Evolutionary conservation across 2,113 vertebrate species (phyloP).

Genomic region (Sander vitreus): DNA sequence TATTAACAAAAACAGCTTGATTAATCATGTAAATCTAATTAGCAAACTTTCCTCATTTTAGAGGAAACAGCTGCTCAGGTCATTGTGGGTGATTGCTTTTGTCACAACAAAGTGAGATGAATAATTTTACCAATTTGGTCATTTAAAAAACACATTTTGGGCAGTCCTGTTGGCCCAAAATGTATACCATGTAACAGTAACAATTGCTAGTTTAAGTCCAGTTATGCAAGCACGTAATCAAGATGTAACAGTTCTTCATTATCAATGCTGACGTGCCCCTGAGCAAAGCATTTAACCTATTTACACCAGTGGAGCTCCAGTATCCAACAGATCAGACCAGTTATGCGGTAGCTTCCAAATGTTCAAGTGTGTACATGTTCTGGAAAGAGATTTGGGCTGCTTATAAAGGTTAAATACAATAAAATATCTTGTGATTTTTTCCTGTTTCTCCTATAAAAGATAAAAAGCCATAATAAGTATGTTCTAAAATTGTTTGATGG

Average conservation of each 20-base stretch:
- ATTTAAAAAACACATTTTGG: neutral
- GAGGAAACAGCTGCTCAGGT: slow-evolving; percentile 39
- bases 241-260: too few species aligned
- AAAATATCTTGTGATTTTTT: neutral
- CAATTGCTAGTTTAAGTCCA: neutral
- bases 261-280: too few species aligned
- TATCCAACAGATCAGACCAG: too few species aligned
- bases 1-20: slow-evolving; percentile 4
- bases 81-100: neutral
- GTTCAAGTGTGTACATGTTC: too few species aligned
- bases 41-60: slow-evolving; percentile 5
- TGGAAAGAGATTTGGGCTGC: too few species aligned
- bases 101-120: neutral
- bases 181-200: neutral
- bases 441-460: too few species aligned
- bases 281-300: too few species aligned
- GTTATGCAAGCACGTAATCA: neutral
- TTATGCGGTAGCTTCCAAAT: too few species aligned
- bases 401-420: too few species aligned
- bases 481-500: neutral
- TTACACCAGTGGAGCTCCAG: too few species aligned
- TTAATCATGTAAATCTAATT: slow-evolving; percentile 21
- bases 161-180: neutral
- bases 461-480: too few species aligned
- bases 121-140: neutral